Evolutionary conservation across 2,113 vertebrate species (phyloP).

Genomic region (Hassar affinis): DNA sequence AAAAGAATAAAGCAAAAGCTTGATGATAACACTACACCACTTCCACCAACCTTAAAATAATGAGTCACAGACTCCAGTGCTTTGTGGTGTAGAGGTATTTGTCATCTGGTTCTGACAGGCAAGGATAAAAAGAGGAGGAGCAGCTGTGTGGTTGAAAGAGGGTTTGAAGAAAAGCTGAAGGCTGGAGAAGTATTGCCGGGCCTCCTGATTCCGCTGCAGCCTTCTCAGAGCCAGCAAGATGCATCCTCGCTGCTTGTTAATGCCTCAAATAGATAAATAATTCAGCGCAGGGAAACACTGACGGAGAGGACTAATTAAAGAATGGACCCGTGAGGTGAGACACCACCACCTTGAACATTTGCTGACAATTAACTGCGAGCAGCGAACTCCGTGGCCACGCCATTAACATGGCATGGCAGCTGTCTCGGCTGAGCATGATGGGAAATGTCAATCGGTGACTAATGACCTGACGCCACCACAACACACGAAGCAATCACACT

Average conservation of each 20-base stretch:
- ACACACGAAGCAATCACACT: slow-evolving; percentile 6
- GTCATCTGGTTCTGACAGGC: neutral
- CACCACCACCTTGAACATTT: slow-evolving; percentile 44
- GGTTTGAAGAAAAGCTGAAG: slow-evolving; percentile 8
- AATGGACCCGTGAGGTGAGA: slow-evolving; percentile 34
- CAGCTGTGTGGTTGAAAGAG: neutral
- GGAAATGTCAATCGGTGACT: slow-evolving; percentile 46
- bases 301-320: slow-evolving; percentile 46
- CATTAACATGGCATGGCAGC: slow-evolving; percentile 38
- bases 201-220: neutral
- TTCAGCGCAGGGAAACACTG: slow-evolving; percentile 26
- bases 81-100: slow-evolving; percentile 16
- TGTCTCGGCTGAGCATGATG: slow-evolving; percentile 28
- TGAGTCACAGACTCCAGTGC: slow-evolving; percentile 5
- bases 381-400: slow-evolving; percentile 14
- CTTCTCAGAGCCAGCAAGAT: slow-evolving; percentile 26
- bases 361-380: slow-evolving; percentile 46
- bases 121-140: slow-evolving; percentile 10
- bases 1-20: slow-evolving; percentile 4
- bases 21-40: neutral
- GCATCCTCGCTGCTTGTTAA: slow-evolving; percentile 27
- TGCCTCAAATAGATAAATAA: slow-evolving; percentile 44
- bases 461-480: slow-evolving; percentile 9
- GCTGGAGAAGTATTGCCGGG: neutral
- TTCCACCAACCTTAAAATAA: slow-evolving; percentile 5